Conservation (phyloP, 1,140 invertebrate genomes). For the Ceratina calcarata region DNA sequence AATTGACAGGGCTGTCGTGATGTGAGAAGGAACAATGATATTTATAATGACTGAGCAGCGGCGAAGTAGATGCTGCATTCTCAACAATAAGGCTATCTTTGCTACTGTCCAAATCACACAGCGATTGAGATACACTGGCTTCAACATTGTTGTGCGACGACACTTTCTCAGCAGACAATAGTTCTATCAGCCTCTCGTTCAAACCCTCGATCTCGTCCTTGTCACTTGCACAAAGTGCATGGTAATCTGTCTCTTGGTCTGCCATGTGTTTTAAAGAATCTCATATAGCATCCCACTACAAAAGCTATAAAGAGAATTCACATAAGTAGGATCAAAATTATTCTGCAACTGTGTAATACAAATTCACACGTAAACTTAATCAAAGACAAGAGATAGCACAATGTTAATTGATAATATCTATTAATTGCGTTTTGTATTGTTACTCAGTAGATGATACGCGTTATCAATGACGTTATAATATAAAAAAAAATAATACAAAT, state of each 20-base stretch:
- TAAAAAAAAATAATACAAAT: neutral
- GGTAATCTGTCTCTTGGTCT: slow-evolving; percentile 36
- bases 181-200: slow-evolving; percentile 71
- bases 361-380: neutral
- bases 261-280: slow-evolving; percentile 56
- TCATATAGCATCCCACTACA: slow-evolving; percentile 40
- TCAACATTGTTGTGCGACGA: slow-evolving; percentile 50
- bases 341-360: too few relatives aligned
- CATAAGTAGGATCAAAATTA: too few relatives aligned
- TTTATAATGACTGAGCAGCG: slow-evolving; percentile 58
- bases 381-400: neutral
- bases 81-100: slow-evolving; percentile 65
- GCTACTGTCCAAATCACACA: slow-evolving; percentile 61
- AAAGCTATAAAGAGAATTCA: slow-evolving; percentile 32
- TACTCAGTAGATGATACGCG: neutral
- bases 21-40: slow-evolving; percentile 67
- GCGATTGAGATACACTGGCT: slow-evolving; percentile 56
- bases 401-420: neutral
- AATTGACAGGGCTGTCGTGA: slow-evolving; percentile 67
- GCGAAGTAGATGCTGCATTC: slow-evolving; percentile 33
- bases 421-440: neutral
- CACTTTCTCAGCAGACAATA: slow-evolving; percentile 64
- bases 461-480: neutral
- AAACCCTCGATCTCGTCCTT: slow-evolving; percentile 70
- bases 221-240: slow-evolving; percentile 57